phyloP scores from a whole-genome alignment of 2,113 vertebrate genomes.

The Notechis scutatus region DNA sequence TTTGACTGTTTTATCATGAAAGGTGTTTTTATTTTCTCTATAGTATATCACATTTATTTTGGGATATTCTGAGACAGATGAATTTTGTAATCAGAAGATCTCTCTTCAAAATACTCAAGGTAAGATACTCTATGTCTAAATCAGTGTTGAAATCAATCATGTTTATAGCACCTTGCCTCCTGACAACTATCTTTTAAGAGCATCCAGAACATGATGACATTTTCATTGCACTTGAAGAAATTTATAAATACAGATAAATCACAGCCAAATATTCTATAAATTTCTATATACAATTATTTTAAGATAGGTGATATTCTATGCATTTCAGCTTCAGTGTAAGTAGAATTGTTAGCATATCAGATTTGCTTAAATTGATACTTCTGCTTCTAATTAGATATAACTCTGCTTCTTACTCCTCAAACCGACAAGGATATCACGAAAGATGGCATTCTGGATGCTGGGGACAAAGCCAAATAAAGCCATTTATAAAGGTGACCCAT shows the following conservation, averaged over 20 bases:
- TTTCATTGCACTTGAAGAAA: neutral
- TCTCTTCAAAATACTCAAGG: neutral
- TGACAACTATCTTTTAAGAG: neutral
- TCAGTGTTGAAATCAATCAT: neutral
- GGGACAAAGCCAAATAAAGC: neutral
- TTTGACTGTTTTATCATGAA: neutral
- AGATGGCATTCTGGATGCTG: neutral
- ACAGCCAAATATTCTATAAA: neutral
- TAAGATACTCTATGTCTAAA: neutral
- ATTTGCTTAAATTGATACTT: neutral
- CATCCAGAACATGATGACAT: neutral
- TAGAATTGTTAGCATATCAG: neutral
- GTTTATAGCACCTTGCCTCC: neutral
- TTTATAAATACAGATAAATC: neutral
- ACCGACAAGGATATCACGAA: neutral
- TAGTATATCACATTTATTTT: slow-evolving; percentile 1
- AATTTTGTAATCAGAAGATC: slow-evolving; percentile 1
- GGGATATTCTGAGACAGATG: neutral
- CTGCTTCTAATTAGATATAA: neutral
- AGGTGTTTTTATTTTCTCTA: neutral
- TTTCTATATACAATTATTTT: neutral
- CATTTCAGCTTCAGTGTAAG: neutral
- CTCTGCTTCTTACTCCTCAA: neutral
- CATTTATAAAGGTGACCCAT: neutral
- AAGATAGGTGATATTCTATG: neutral